Base-by-base conservation (phyloP, 2,888 invertebrate genomes). In the Tetragonula carbonaria region DNA sequence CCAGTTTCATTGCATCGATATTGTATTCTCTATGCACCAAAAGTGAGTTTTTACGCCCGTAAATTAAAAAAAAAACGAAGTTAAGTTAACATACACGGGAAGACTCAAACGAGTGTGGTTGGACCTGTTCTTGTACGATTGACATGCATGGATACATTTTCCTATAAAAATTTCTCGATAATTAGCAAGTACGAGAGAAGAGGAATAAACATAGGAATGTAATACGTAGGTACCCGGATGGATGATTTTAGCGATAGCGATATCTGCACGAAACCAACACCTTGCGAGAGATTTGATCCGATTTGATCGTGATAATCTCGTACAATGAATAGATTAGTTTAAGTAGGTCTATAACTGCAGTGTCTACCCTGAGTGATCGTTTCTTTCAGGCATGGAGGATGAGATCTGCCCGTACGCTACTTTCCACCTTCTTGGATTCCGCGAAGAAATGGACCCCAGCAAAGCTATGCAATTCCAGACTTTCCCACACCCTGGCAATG, bases 331-430 rank as follows among this genome's bases (percentile, higher is more conserved):
- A 81, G 78, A 81, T 53, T 75, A 70, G 50, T 28, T 81, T 16
- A 53, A 80, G 18, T 72, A 70, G 65, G n/a, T 50, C 76, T 23
- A 72, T 79, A 84, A 72, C 74, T 71, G 55, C 89, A 86, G 89
- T 84, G 80, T 93, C 93, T 93, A 94, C 92, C 93, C 91, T 89
- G 81, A 77, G 80, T 86, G 82, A 90, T 93, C 55, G 59, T 83
- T 82, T 88, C 89, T 93, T 95, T 83, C 96, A 97, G 98, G 98
- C 94, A 98, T 98, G 97, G 98, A 99, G 94, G 98, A 98, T 94
- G 98, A 99, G 95, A 98, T 99, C 94, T 98, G 98, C 95, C 99
- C 99, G 66, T 99, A 99, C 95, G 99, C 99, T 14, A 99, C 99
- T 65, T 99, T 99, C 97, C 98, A 99, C 95, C 96, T 98, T 93